A percentile compares a stretch with the other conserved stretches of the same genome.
These are phyloP conservation scores for Synergus japonicus DNA, from an alignment of 2,888 invertebrate genomes.

Conservation along the genomic window DNA sequence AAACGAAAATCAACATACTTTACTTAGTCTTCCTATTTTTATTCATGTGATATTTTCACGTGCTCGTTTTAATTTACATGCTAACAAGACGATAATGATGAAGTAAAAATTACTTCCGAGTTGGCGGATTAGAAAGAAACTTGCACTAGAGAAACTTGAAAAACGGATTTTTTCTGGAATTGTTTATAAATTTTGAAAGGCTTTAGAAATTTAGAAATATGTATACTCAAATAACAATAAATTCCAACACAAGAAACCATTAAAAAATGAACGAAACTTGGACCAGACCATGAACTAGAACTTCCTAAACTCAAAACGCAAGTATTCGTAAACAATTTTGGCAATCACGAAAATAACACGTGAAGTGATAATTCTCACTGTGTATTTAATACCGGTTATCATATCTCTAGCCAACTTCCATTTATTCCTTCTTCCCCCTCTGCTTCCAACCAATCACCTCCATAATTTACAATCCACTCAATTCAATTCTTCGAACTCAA, in stretches of 20 bases:
- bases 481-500: neutral
- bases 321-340: neutral
- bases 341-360: slow-evolving; percentile 9
- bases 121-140: neutral
- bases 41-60: neutral
- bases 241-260: no score
- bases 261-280: no score
- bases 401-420: neutral
- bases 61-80: neutral
- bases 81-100: neutral
- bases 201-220: no score
- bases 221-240: no score
- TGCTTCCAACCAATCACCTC: neutral
- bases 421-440: neutral
- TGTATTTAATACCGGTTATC: slow-evolving; percentile 23
- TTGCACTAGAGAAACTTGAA: neutral
- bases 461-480: slow-evolving; percentile 16
- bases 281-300: neutral
- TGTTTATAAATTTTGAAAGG: no score
- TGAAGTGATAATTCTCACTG: neutral
- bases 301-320: neutral
- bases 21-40: no score
- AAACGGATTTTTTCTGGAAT: no score
- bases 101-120: neutral
- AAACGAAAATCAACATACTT: no score